Conservation (phyloP, 1,140 invertebrate species). For the Zaprionus ghesquierei region DNA sequence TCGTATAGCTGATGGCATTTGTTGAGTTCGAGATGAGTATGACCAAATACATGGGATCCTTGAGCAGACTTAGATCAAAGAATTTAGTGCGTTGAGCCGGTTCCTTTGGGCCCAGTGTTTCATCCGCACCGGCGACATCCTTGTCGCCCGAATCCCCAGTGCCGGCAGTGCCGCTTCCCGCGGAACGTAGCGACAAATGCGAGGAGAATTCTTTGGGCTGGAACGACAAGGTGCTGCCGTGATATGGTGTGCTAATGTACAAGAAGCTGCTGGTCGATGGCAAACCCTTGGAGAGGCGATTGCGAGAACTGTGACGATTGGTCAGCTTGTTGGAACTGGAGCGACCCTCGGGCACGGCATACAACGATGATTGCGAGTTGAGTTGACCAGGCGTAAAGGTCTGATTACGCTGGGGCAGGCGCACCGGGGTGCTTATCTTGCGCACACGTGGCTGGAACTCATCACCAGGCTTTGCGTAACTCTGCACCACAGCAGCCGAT, state of each 20-base stretch:
- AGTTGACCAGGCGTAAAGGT: slow-evolving; percentile 84
- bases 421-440: slow-evolving; percentile 84
- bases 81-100: slow-evolving; percentile 84
- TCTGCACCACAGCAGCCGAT: slow-evolving; percentile 83
- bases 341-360: slow-evolving; percentile 84
- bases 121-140: slow-evolving; percentile 39
- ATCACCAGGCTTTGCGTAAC: slow-evolving; percentile 64
- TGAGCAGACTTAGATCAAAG: slow-evolving; percentile 89
- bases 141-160: slow-evolving; percentile 43
- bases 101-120: slow-evolving; percentile 55
- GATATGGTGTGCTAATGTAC: slow-evolving; percentile 92
- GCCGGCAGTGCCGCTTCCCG: slow-evolving; percentile 70
- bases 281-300: slow-evolving; percentile 85
- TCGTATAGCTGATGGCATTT: slow-evolving; percentile 93
- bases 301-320: slow-evolving; percentile 74
- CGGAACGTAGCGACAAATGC: slow-evolving; percentile 88
- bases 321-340: slow-evolving; percentile 69
- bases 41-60: slow-evolving; percentile 91
- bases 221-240: slow-evolving; percentile 90
- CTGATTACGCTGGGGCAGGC: slow-evolving; percentile 74
- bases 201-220: slow-evolving; percentile 90
- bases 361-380: slow-evolving; percentile 85
- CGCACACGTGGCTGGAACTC: slow-evolving; percentile 82
- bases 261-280: slow-evolving; percentile 91
- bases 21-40: slow-evolving; percentile 92